These are phyloP conservation scores for Ceratina australensis DNA, from an alignment of 1,140 invertebrate species.

Conservation along the genomic window DNA sequence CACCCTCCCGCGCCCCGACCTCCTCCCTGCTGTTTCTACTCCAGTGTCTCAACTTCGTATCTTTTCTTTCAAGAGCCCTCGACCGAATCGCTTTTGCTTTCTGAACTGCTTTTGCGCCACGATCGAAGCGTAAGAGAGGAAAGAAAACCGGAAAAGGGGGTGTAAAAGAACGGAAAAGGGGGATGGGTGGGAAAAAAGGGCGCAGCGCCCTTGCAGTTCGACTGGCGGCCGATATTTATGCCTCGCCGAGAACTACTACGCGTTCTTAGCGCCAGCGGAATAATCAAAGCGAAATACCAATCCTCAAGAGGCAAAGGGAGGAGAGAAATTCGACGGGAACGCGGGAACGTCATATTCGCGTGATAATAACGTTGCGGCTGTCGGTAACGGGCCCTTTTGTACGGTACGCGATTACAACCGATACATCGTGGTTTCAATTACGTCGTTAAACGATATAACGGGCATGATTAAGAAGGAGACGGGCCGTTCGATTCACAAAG, in stretches of 20 bases:
- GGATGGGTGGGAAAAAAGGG: too few species aligned
- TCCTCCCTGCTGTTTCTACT: neutral
- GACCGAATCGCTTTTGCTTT: slow-evolving; percentile 25
- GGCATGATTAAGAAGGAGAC: neutral
- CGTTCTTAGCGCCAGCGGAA: slow-evolving; percentile 20
- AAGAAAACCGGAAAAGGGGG: too few species aligned
- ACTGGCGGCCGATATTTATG: slow-evolving; percentile 30
- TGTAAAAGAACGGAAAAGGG: neutral
- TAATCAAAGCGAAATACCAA: slow-evolving; percentile 37
- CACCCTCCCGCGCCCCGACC: neutral
- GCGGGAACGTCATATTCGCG: slow-evolving; percentile 12
- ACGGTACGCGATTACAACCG: neutral
- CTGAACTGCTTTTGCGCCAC: slow-evolving; percentile 16
- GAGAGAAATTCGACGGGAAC: slow-evolving; percentile 2
- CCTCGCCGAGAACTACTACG: neutral
- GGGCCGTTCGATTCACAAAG: too few species aligned
- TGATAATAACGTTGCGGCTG: slow-evolving; percentile 8
- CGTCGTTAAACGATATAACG: slow-evolving; percentile 1
- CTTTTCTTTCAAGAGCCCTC: slow-evolving; percentile 47
- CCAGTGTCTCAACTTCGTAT: slow-evolving; percentile 10
- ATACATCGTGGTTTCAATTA: neutral
- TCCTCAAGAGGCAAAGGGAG: slow-evolving; percentile 2
- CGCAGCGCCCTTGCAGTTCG: slow-evolving; percentile 2
- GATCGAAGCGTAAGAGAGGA: neutral
- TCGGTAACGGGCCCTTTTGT: neutral